These are phyloP conservation scores for Aethina tumida DNA, from an alignment of 1,140 invertebrate genomes.

Conservation along the genomic window DNA sequence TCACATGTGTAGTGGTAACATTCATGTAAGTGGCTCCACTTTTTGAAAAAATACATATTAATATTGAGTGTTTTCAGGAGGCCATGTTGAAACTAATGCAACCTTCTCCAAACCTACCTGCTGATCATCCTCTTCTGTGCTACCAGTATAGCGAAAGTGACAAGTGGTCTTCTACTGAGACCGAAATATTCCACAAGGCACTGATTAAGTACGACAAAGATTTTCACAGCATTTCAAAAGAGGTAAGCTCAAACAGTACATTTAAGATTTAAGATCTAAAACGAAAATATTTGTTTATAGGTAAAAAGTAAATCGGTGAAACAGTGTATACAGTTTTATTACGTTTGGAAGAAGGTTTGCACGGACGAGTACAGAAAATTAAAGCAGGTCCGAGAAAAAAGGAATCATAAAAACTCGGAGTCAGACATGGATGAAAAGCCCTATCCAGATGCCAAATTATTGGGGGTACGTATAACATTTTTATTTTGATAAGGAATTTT, in stretches of 20 bases:
- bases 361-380: slow-evolving; percentile 71
- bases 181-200: slow-evolving; percentile 78
- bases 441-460: slow-evolving; percentile 31
- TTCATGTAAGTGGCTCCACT: slow-evolving; percentile 54
- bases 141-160: slow-evolving; percentile 68
- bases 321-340: slow-evolving; percentile 96
- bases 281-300: slow-evolving; percentile 47
- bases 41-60: slow-evolving; percentile 10
- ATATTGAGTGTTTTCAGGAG: slow-evolving; percentile 42
- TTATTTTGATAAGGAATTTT: not conserved
- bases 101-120: slow-evolving; percentile 58
- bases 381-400: slow-evolving; percentile 33
- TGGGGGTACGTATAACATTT: slow-evolving; percentile 27
- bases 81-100: slow-evolving; percentile 74
- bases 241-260: slow-evolving; percentile 47
- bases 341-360: slow-evolving; percentile 95
- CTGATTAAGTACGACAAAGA: slow-evolving; percentile 89
- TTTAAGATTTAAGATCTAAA: too few species aligned
- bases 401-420: slow-evolving; percentile 19
- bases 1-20: slow-evolving; percentile 75
- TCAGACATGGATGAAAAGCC: slow-evolving; percentile 30
- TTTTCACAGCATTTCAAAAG: slow-evolving; percentile 77
- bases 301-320: slow-evolving; percentile 79
- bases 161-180: slow-evolving; percentile 77
- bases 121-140: slow-evolving; percentile 59